Conservation (phyloP, 1,140 invertebrate species). For the Hestina assimilis region DNA sequence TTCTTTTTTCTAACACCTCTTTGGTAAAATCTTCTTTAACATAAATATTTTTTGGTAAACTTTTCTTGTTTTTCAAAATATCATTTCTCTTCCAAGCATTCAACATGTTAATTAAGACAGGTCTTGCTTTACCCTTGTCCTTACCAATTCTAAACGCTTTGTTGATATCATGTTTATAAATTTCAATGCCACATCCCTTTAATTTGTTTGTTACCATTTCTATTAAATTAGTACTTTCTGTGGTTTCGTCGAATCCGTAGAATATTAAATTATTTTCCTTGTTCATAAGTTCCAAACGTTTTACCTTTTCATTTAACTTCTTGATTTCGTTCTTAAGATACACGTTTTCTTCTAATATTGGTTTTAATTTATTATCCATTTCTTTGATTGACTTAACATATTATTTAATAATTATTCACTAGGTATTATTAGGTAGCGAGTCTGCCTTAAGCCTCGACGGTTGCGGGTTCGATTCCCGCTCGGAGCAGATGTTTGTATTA, state of each 20-base stretch:
- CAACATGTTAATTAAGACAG: conserved; percentile 26
- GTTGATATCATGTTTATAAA: conserved; percentile 2
- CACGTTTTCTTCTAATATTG: conserved; percentile 29
- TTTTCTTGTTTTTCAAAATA: conserved; percentile 28
- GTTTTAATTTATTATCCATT: conserved; percentile 27
- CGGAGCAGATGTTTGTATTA: too few species aligned
- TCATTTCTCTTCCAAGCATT: conserved; percentile 33
- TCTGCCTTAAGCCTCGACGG: too few species aligned
- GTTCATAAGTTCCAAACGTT: conserved; percentile 26
- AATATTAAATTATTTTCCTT: conserved; percentile 30
- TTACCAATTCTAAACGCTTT: conserved; percentile 26
- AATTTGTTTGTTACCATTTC: background rate
- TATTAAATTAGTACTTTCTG: conserved; percentile 1
- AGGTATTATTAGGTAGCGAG: conserved; percentile 24
- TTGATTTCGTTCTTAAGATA: conserved; percentile 28
- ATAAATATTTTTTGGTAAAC: conserved; percentile 20
- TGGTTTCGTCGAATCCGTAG: conserved; percentile 32
- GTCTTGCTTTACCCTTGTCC: conserved; percentile 18
- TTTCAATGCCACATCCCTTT: background rate
- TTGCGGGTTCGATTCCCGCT: too few species aligned
- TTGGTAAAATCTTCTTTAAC: conserved; percentile 29
- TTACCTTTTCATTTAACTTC: conserved; percentile 27
- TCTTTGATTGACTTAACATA: conserved; percentile 27
- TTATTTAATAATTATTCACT: conserved; percentile 29
- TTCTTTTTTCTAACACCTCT: conserved; percentile 23